These are phyloP conservation scores for Melanotus villosus DNA, from an alignment of 2,888 invertebrate genomes.

Conservation along the genomic window DNA sequence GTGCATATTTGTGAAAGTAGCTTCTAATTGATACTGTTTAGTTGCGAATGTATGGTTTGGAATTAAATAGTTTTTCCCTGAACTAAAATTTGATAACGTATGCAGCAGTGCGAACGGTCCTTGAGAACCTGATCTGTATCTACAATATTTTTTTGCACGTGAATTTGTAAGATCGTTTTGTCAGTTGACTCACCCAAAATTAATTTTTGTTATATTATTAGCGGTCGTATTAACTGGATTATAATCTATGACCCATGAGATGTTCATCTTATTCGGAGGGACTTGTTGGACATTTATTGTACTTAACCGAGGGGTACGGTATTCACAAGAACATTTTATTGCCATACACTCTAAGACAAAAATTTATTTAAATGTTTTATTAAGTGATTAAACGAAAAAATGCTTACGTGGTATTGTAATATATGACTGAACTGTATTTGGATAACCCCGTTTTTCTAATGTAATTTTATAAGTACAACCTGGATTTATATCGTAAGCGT, in stretches of 20 bases:
- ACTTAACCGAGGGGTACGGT: conserved; percentile 25
- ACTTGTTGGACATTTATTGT: conserved; percentile 21
- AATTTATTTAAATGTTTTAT: neutral
- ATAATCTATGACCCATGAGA: conserved; percentile 34
- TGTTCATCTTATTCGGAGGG: conserved; percentile 26
- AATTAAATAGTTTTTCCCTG: no score
- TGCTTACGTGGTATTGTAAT: no score
- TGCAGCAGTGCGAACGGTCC: no score
- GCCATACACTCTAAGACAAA: conserved; percentile 39
- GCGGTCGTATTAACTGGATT: neutral
- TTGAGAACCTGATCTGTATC: neutral
- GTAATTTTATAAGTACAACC: no score
- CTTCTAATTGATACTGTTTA: neutral
- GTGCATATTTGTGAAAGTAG: neutral
- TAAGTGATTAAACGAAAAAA: no score
- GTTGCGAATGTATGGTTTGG: no score
- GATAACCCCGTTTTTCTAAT: no score
- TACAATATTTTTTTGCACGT: neutral
- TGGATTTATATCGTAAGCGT: no score
- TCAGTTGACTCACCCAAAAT: conserved; percentile 36
- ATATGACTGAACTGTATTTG: no score
- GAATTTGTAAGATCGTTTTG: no score
- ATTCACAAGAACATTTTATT: conserved; percentile 34
- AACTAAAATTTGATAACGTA: no score
- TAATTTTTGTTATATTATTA: conserved; percentile 27